phyloP scores from a whole-genome alignment of 2,113 vertebrate species.

The Cyanistes caeruleus region DNA sequence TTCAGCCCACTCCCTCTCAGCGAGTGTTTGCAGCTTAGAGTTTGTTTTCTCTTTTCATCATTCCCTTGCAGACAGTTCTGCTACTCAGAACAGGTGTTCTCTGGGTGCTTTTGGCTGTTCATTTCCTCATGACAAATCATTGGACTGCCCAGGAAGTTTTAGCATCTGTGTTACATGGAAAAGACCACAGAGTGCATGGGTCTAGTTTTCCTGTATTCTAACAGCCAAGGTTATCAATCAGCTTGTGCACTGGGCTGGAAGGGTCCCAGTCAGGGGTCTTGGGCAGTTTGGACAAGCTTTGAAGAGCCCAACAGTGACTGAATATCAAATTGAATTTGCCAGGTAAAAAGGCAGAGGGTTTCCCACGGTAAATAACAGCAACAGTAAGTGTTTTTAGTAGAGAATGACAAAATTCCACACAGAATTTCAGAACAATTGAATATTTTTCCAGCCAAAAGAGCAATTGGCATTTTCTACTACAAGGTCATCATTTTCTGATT shows the following conservation, averaged over 20 bases:
- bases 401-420: neutral
- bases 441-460: neutral
- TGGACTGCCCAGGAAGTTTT: neutral
- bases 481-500: neutral
- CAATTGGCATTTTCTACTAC: neutral
- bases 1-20: neutral
- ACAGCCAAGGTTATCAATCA: neutral
- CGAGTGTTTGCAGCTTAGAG: neutral
- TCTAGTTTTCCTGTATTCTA: neutral
- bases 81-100: neutral
- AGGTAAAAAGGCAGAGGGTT: neutral
- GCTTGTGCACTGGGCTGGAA: fast-evolving
- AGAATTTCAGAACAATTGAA: neutral
- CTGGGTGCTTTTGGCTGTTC: neutral
- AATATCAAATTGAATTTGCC: neutral
- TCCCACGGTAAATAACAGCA: neutral
- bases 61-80: neutral
- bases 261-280: neutral
- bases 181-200: neutral
- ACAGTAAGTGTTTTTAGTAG: neutral
- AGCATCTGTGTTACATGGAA: neutral
- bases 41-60: neutral
- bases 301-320: neutral
- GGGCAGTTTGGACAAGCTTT: neutral
- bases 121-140: neutral